Base-by-base conservation (phyloP, 2,113 vertebrate genomes). In the Notothenia rossii region DNA sequence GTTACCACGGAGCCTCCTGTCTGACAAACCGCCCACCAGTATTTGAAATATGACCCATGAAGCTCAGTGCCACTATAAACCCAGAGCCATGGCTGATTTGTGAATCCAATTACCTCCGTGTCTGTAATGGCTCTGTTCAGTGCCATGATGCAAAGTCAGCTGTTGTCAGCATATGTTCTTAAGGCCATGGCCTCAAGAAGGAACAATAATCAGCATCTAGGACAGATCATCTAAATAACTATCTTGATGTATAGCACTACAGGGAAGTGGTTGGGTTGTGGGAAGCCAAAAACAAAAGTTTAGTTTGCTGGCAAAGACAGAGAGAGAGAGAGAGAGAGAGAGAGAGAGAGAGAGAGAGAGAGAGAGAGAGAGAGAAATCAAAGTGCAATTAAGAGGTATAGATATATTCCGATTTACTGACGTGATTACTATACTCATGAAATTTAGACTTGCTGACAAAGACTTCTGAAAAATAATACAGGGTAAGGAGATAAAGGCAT, bases 71-170 rank as follows among this genome's bases (percentile, higher is more conserved):
- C 88, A 88, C 90, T 69, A 91, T 94, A 94, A 95, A 95, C 91
- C 89, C 12, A 59, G 82, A 94, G 89, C 84, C 84, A 81, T 63
- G 85, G 88, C 92, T 93, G 94, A 95, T 96, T 96, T 95, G 94
- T 95, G 92, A 94, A 94, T 95, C 93, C 92, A 95, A 94, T 95
- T 95, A 96, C 86, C 68, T 89, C 72, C 82, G 78, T 71, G 68
- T 89, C 89, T 93, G 90, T 94, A 95, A 95, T 94, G 93, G 92
- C 84, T 89, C 85, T 89, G 92, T 94, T 94, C 86, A 92, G 87
- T 88, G 85, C 85, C 89, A 89, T 92, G 91, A 93, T 91, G 87
- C 92, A 93, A 89, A 94, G 93, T 92, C 91, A 92, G 90, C 88
- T 91, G 84, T 84, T 91, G 91, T 93, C 89, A 93, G 92, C 85